Evolutionary conservation across 2,797 vertebrate genomes (phyloP), one percentile per base, ranked within the genome.

Genomic region (Iguana delicatissima): DNA sequence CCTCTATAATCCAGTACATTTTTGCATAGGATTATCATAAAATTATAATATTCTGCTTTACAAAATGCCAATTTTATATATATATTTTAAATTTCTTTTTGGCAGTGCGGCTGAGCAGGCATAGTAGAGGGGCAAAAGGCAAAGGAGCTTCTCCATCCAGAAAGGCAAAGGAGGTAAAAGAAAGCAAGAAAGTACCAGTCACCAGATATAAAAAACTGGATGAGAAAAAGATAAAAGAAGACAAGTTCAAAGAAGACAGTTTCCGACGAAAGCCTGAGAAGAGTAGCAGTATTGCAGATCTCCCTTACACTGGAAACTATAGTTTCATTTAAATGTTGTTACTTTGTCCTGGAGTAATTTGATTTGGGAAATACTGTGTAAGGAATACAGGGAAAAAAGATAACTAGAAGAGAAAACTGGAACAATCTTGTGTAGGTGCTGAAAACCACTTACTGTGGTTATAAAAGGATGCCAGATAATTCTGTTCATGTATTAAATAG

Each of bases 281-380:
- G 42, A 80, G 32, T 6, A 89, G 85, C 64, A 87, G 52, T 32
- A 42, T 20, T 3, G 88, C 91, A 22, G 88, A 92, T 81, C 91
- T 92, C 22, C 91, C 91, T 85, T 92, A 92, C 29, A 92, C 91
- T 57, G 91, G 91, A 29, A 92, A 92, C 67, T 92, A 92, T 24
- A 92, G 91, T 85, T 92, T 62, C 69, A 90, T 87, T 87, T 92
- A 85, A 84, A 73, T 52, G 57, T 8, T 35, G 77, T 20, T 76
- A 62, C 7, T 29, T 73, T 89, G 50, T 52, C 13, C 55, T 89
- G 29, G 10, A 52, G 55, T n/a, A 80, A 77, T 38, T 89, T 79
- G n/a, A 74, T 80, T 32, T 83, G 50, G 38, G n/a, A 72, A 83
- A 83, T 87, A 35, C 35, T 83, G 26, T 57, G 50, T 77, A n/a